A percentile compares a stretch with the other conserved stretches of the same genome.
Evolutionary conservation across 2,113 vertebrate species (phyloP).

Genomic region (Pantherophis guttatus): DNA sequence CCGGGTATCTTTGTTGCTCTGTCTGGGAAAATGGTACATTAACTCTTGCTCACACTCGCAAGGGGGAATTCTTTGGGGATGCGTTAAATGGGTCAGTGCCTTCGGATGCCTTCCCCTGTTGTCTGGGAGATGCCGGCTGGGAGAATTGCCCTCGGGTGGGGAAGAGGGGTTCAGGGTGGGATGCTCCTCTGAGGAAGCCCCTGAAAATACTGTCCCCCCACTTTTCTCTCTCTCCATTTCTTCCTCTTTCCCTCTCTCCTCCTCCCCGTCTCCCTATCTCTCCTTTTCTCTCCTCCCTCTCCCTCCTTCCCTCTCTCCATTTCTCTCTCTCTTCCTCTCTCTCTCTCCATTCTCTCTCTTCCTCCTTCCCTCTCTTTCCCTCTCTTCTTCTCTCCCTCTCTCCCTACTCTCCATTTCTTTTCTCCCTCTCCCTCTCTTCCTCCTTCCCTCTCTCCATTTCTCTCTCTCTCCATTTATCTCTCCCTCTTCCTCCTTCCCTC

Average conservation of each 20-base stretch:
- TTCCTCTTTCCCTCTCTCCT: rapidly evolving
- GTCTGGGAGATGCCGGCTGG: conserved; percentile 65
- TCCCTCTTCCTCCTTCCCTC: rapidly evolving
- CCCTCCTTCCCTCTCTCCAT: rapidly evolving
- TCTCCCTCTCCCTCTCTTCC: rapidly evolving
- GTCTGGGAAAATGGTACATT: conserved; percentile 61
- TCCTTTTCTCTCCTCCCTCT: rapidly evolving
- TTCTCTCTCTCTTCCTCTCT: too few relatives aligned
- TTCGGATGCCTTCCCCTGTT: conserved; percentile 64
- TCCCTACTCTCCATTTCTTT: rapidly evolving
- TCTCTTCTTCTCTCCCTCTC: rapidly evolving
- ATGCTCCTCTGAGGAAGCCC: conserved; percentile 33
- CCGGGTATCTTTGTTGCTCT: neutral
- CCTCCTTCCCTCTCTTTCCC: rapidly evolving
- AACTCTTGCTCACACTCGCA: conserved; percentile 60
- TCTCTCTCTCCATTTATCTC: too few relatives aligned
- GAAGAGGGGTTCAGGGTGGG: neutral
- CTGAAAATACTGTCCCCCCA: conserved; percentile 39
- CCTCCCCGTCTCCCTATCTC: rapidly evolving
- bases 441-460: too few relatives aligned
- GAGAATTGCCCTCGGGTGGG: conserved; percentile 50
- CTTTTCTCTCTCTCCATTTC: too few relatives aligned
- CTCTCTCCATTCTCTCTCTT: too few relatives aligned
- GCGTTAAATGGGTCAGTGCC: conserved; percentile 71
- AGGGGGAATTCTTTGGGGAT: conserved; percentile 64